These are phyloP conservation scores for Clarias fuscus DNA, from an alignment of 2,797 vertebrate species.

Conservation along the genomic window DNA sequence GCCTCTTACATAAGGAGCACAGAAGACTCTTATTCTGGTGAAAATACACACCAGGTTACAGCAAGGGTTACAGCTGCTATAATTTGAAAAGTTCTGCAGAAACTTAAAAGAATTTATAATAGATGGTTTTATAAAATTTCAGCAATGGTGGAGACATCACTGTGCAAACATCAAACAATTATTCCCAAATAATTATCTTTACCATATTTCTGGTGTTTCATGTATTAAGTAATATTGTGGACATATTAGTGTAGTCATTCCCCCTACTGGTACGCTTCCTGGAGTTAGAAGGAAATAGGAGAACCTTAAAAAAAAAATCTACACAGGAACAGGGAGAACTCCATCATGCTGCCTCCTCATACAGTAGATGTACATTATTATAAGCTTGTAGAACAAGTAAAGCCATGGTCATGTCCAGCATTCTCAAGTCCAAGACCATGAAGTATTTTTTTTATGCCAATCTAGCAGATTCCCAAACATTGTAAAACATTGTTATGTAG, in stretches of 20 bases:
- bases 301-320: not conserved
- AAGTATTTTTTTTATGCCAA: not conserved
- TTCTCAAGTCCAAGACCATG: not conserved
- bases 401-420: not conserved
- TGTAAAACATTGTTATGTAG: too few relatives aligned
- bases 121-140: not conserved
- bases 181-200: not conserved
- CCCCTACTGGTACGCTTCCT: not conserved
- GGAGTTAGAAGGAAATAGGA: not conserved
- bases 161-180: not conserved
- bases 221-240: not conserved
- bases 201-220: not conserved
- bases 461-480: too few relatives aligned
- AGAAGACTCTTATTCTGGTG: constrained; percentile 45
- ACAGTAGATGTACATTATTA: not conserved
- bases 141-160: not conserved
- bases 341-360: not conserved
- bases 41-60: constrained; percentile 34
- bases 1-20: constrained; percentile 46
- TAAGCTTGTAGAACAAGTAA: not conserved
- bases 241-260: not conserved
- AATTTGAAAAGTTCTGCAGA: not conserved
- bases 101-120: not conserved
- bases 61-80: not conserved
- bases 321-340: not conserved